Conservation (phyloP, 1,140 invertebrate genomes). For the Trichogramma pretiosum region DNA sequence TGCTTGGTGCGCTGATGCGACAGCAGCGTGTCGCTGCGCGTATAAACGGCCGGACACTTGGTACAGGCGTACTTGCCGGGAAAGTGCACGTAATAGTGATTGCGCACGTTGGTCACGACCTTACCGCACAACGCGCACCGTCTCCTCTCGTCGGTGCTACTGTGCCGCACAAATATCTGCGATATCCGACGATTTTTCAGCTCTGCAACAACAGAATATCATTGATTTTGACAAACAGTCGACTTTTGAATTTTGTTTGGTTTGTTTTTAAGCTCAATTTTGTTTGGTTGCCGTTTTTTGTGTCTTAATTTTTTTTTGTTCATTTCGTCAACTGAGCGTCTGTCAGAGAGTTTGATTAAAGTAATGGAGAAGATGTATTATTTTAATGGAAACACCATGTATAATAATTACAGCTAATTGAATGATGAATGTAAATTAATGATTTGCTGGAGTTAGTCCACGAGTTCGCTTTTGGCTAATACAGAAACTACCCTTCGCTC, state of each 20-base stretch:
- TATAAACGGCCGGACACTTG: slow-evolving; percentile 56
- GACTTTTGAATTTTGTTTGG: slow-evolving; percentile 24
- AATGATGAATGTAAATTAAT: no score
- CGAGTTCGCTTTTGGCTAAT: no score
- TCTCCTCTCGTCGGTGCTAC: slow-evolving; percentile 53
- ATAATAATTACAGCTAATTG: no score
- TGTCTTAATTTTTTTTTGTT: no score
- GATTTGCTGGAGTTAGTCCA: no score
- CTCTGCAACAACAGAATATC: slow-evolving; percentile 56
- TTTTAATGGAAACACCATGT: no score
- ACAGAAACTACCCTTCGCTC: no score
- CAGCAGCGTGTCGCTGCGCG: slow-evolving; percentile 54
- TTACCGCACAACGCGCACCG: slow-evolving; percentile 58
- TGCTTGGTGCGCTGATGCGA: slow-evolving; percentile 58
- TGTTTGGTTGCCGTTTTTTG: background rate
- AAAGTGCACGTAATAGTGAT: slow-evolving; percentile 61
- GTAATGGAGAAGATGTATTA: background rate
- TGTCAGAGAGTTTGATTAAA: background rate
- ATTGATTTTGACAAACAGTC: slow-evolving; percentile 38
- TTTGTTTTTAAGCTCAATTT: background rate
- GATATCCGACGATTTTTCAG: slow-evolving; percentile 59
- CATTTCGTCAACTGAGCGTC: no score
- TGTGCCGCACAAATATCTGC: slow-evolving; percentile 57
- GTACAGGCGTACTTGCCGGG: slow-evolving; percentile 56
- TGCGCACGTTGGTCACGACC: slow-evolving; percentile 58